Percentiles rank a stretch among this genome's conserved stretches.
phyloP scores from a whole-genome alignment of 2,797 vertebrate species.

The Erithacus rubecula region DNA sequence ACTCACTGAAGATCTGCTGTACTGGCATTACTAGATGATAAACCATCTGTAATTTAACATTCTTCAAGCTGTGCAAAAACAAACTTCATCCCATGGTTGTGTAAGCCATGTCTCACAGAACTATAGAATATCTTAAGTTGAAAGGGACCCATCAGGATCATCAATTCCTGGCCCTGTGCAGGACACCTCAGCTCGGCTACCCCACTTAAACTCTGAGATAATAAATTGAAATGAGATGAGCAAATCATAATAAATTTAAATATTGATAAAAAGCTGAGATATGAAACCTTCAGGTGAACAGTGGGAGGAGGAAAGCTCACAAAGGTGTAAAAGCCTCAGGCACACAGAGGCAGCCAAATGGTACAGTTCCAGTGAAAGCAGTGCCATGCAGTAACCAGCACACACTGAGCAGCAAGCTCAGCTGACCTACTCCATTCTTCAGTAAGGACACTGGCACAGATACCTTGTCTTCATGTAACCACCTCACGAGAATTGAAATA shows the following conservation, averaged over 20 bases:
- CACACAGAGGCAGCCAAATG: background rate
- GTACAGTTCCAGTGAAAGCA: background rate
- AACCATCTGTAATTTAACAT: background rate
- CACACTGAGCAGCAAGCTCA: background rate
- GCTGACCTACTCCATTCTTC: background rate
- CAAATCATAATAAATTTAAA: background rate
- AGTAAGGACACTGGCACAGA: background rate
- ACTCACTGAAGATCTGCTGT: background rate
- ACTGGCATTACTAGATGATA: background rate
- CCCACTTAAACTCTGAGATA: background rate
- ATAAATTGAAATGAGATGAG: background rate
- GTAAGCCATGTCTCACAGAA: background rate
- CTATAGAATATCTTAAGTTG: background rate
- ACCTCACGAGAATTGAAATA: background rate
- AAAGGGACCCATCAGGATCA: background rate
- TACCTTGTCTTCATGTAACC: background rate
- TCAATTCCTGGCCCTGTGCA: background rate
- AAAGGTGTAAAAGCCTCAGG: background rate
- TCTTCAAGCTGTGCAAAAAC: background rate
- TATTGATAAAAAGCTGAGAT: background rate
- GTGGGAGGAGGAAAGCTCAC: background rate
- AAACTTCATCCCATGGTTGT: accelerated
- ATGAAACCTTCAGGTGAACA: background rate
- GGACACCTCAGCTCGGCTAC: background rate
- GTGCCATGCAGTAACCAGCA: background rate